These are phyloP conservation scores for Halcyon senegalensis DNA, from an alignment of 2,113 vertebrate genomes.

Conservation along the genomic window DNA sequence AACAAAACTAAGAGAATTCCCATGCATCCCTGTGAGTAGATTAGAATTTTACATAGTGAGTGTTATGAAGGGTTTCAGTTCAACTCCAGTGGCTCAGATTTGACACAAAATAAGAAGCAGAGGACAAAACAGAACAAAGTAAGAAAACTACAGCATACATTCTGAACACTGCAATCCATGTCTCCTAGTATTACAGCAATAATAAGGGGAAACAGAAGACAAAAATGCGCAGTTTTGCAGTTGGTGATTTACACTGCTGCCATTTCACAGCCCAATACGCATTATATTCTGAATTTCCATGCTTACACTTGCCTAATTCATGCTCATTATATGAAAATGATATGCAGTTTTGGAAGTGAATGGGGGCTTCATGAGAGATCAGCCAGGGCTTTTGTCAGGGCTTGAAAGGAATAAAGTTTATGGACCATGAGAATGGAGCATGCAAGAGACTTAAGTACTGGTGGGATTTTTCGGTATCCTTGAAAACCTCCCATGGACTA, in stretches of 20 bases:
- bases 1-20: neutral
- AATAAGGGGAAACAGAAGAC: neutral
- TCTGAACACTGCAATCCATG: neutral
- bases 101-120: neutral
- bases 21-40: no score
- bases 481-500: neutral
- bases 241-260: neutral
- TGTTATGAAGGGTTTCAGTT: neutral
- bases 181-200: neutral
- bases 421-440: neutral
- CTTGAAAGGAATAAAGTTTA: neutral
- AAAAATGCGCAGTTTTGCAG: neutral
- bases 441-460: neutral
- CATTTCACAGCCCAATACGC: neutral
- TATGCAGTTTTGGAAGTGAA: neutral
- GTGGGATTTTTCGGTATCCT: neutral
- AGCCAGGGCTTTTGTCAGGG: neutral
- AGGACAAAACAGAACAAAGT: neutral
- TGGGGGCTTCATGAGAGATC: neutral
- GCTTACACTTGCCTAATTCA: neutral
- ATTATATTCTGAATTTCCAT: neutral
- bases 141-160: neutral
- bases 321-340: neutral
- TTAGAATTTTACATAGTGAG: neutral
- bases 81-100: neutral